Evolutionary conservation across 2,888 invertebrate species (phyloP).

Genomic region (Myopa tessellatipennis): DNA sequence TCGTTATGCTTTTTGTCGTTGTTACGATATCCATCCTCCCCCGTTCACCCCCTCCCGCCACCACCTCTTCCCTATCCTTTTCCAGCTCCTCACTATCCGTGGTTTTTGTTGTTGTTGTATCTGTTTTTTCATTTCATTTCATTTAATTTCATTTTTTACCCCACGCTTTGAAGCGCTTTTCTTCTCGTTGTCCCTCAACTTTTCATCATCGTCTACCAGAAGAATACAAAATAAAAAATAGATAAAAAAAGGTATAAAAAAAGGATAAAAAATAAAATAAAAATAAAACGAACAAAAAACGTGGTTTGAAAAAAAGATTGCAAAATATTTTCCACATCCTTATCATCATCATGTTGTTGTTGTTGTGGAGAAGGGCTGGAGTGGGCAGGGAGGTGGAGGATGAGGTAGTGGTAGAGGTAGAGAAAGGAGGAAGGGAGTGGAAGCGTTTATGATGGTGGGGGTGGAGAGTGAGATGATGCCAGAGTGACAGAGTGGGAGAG

Average conservation of each 20-base stretch:
- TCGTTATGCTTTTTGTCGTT: slow-evolving; percentile 59
- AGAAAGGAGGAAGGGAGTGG: neutral
- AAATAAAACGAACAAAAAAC: slow-evolving; percentile 57
- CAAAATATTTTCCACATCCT: slow-evolving; percentile 61
- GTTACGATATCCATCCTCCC: slow-evolving; percentile 43
- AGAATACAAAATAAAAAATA: slow-evolving; percentile 54
- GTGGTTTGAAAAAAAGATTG: slow-evolving; percentile 53
- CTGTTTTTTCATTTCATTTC: slow-evolving; percentile 60
- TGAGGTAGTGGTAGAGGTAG: neutral
- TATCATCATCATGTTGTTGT: slow-evolving; percentile 31
- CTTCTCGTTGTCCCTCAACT: slow-evolving; percentile 46
- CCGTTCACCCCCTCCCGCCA: too few species aligned
- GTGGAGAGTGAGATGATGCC: too few species aligned
- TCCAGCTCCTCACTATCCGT: neutral
- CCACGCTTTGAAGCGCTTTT: slow-evolving; percentile 59
- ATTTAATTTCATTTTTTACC: slow-evolving; percentile 43
- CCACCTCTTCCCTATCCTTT: too few species aligned
- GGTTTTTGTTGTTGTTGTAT: slow-evolving; percentile 46
- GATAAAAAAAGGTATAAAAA: slow-evolving; percentile 51
- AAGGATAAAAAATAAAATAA: slow-evolving; percentile 45
- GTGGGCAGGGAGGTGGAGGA: neutral
- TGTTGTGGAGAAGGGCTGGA: neutral
- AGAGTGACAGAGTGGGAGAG: too few species aligned
- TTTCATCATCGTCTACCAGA: slow-evolving; percentile 26
- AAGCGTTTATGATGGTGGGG: neutral